Evolutionary conservation across 2,113 vertebrate species (phyloP), one percentile per base, ranked within the genome.

Genomic region (Pseudorectes ferrugineus): DNA sequence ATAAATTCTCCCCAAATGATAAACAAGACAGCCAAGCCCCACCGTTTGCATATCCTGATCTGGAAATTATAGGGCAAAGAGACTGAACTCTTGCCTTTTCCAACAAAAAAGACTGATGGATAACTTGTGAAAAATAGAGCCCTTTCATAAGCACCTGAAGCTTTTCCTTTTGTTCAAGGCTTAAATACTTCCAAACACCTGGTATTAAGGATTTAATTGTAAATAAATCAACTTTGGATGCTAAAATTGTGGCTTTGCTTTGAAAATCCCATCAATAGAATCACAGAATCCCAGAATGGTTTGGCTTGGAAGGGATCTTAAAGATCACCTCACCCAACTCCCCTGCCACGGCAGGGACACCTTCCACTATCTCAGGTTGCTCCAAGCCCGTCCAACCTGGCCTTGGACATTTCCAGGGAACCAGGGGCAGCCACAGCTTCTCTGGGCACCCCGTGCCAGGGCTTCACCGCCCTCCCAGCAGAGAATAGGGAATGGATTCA

Each of bases 311-410:
- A 66, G 36, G 19, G 7, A 25, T 28, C 36, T 28, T 35, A 43
- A 88, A 79, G 10, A 67, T 58, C 16, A 49, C 36, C 36, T 75
- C 61, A 49, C 31, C 14, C 26, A 49, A 14, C 25, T 35, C 14
- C 12, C 10, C 75, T 65, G 58, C 36, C 31, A 20, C 8, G 43
- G 15, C 43, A 57, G 49, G 49, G 22, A 36, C 36, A 43, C 5
- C 1, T 52, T 4, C 67, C 51, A n/a, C 45, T 16, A 3, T 0
- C 51, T 0, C 24, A 22, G 24, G 3, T 0, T 29, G 23, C 36
- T 58, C 36, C 31, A 48, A 33, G 35, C 31, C 21, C 0, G 0
- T 57, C 42, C 58, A 73, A 0, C 36, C 43, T 38, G 59, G 23
- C 38, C 59, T 67, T 21, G 86, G 76, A 18, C 59, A 38, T 13